Base-by-base conservation (phyloP, 2,888 invertebrate genomes). In the Agonopterix arenella region DNA sequence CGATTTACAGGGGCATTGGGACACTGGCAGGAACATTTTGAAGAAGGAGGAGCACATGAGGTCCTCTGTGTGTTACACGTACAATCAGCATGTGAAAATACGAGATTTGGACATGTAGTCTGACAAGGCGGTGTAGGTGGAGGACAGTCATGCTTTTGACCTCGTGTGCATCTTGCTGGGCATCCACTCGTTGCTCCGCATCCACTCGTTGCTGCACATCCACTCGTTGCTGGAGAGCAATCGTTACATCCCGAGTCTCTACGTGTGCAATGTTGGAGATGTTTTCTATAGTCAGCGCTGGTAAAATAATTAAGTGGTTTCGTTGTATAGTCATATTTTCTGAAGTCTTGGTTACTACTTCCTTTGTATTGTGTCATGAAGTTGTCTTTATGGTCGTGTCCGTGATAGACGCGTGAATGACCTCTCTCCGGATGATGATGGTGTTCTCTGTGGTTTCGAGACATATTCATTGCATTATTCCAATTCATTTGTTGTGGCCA, bases 371-470 rank as follows among this genome's bases (percentile, higher is more conserved):
- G 51, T 48, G 48, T 52, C 53, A 59, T 55, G 50, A 53, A 52
- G 48, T 62, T 60, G 44, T 61, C 55, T 47, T 49, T 60, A 16
- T 61, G 61, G 46, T 73, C 62, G 45, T 71, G 62, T 7, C 72
- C 73, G 47, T 81, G 78, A 49, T 81, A 70, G 40, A 80, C 60
- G 46, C 69, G 72, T 3, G 80, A 76, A 55, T 79, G 76, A 1
- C 76, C 78, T 52, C 68, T 74, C 48, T 79, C 75, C 50, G 79
- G 66, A 45, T 70, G 68, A 47, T 66, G 11, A 8, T 43, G 16
- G 11, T 43, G 43, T 43, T 11, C 43, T 28, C 28, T 28, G 5
- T 28, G 28, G 28, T 28, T 7, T 7, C 28, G 28, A 28, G 28
- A 28, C 28, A 28, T 28, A 28, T 28, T 28, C 28, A 5, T 28